Percentiles rank a stretch among this genome's conserved stretches.
These are phyloP conservation scores for Stenopsyche tienmushanensis DNA, from an alignment of 1,140 invertebrate species.

Conservation along the genomic window DNA sequence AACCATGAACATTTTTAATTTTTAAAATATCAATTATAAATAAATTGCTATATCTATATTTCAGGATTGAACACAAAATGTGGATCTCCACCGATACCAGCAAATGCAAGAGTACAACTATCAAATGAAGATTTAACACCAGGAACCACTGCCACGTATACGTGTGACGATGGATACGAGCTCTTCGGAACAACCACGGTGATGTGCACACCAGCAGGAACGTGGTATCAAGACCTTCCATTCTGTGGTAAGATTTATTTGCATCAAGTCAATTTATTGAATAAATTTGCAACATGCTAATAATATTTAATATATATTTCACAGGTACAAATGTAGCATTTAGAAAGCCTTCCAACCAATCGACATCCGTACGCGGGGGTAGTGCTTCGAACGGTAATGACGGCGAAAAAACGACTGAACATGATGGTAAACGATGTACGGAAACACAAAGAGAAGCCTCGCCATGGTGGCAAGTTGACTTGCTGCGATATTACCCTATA, in stretches of 20 bases:
- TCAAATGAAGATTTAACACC: constrained; percentile 48
- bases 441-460: constrained; percentile 85
- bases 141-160: constrained; percentile 72
- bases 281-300: too few relatives aligned
- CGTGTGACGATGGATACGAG: constrained; percentile 82
- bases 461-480: constrained; percentile 90
- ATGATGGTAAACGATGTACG: constrained; percentile 83
- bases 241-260: constrained; percentile 71
- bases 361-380: constrained; percentile 80
- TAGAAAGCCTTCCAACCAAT: constrained; percentile 85
- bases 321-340: constrained; percentile 84
- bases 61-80: constrained; percentile 53
- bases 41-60: constrained; percentile 1
- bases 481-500: constrained; percentile 79
- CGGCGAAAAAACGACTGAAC: constrained; percentile 77
- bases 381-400: constrained; percentile 82
- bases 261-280: too few relatives aligned
- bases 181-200: constrained; percentile 63
- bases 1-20: neutral
- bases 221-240: constrained; percentile 77
- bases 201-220: constrained; percentile 66
- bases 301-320: constrained; percentile 10
- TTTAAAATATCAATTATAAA: neutral
- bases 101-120: constrained; percentile 71
- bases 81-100: constrained; percentile 78